These are phyloP conservation scores for Apostichopus californicus DNA, from an alignment of 35 echinoderm and acorn worm genomes.

Conservation along the genomic window DNA sequence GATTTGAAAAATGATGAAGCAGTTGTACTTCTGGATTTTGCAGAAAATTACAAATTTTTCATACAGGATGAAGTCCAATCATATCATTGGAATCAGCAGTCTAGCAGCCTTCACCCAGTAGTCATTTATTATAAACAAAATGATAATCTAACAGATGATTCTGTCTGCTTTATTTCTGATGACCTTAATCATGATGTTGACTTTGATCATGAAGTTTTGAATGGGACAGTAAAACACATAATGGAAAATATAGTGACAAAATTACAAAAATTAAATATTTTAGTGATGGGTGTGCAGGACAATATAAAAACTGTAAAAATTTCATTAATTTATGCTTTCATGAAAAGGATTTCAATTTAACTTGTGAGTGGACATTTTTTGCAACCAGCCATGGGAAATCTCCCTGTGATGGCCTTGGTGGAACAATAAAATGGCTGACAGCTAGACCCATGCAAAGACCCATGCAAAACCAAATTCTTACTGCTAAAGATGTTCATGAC, in stretches of 20 bases:
- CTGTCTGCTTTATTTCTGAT: conserved; percentile 16
- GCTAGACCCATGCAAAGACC: conserved; percentile 54
- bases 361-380: conserved; percentile 73
- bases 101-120: not conserved
- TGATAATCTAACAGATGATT: not conserved
- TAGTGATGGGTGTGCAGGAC: conserved; percentile 62
- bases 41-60: conserved; percentile 39
- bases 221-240: conserved; percentile 2
- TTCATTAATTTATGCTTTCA: conserved; percentile 60
- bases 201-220: conserved; percentile 40
- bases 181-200: conserved; percentile 18
- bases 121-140: conserved; percentile 4
- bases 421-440: conserved; percentile 50
- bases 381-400: conserved; percentile 72
- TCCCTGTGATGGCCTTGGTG: conserved; percentile 81
- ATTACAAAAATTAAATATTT: conserved; percentile 50
- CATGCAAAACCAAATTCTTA: conserved; percentile 32
- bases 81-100: too few species aligned
- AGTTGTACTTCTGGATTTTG: conserved; percentile 31
- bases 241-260: not conserved
- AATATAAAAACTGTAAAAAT: conserved; percentile 68
- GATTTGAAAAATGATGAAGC: not conserved
- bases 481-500: conserved; percentile 24
- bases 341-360: conserved; percentile 44
- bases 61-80: conserved; percentile 12